Conservation (phyloP, 2,113 vertebrate species). For the Sebastes schlegelii region DNA sequence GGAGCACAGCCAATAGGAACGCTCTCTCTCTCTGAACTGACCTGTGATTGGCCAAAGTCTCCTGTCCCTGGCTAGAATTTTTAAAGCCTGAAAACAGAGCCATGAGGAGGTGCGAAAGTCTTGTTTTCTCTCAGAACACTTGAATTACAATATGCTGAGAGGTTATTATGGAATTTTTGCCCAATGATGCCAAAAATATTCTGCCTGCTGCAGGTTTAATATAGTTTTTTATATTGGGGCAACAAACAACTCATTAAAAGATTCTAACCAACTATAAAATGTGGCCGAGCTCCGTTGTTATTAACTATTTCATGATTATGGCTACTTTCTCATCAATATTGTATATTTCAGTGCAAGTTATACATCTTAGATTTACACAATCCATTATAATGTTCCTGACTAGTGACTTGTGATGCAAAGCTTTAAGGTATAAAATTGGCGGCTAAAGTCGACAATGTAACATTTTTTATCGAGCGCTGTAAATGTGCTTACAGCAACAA, state of each 20-base stretch:
- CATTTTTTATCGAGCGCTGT: neutral
- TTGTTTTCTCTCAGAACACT: too few species aligned
- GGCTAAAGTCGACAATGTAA: neutral
- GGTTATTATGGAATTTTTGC: too few species aligned
- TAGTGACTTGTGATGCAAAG: neutral
- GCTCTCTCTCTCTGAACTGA: too few species aligned
- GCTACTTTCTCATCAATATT: neutral
- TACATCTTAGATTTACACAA: neutral
- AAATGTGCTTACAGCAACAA: conserved; percentile 38
- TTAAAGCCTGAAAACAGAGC: too few species aligned
- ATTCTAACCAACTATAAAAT: neutral
- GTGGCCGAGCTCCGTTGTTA: neutral
- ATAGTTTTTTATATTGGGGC: neutral
- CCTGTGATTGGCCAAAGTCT: too few species aligned
- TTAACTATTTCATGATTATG: neutral
- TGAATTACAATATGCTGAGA: too few species aligned
- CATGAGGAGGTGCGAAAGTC: too few species aligned
- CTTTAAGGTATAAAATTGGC: neutral
- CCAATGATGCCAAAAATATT: too few species aligned
- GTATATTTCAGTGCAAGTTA: neutral
- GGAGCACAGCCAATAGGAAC: too few species aligned
- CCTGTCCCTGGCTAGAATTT: too few species aligned
- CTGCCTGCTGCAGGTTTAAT: too few species aligned
- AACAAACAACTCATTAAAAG: neutral
- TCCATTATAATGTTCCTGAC: neutral